Evolutionary conservation across 1,140 invertebrate genomes (phyloP), one percentile per base, ranked within the genome.

Genomic region (Eubasilissa regina): DNA sequence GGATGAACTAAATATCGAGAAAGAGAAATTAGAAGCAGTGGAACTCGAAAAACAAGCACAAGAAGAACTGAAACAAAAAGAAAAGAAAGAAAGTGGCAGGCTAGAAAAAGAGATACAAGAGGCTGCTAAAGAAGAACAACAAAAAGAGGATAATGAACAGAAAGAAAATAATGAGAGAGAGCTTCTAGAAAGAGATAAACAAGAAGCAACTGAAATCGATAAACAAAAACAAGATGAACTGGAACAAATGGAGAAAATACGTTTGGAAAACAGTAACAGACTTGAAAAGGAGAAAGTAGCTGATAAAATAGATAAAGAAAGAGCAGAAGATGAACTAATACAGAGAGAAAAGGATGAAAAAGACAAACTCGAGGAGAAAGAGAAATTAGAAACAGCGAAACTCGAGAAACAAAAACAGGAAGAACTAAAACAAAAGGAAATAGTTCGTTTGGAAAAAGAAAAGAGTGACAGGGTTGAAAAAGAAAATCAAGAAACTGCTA

Each of bases 181-280:
- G 43, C 44, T 15, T 64, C 53, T 56, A 3, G 15, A 64, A 75
- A 80, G 75, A 73, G 80, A 75, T 82, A 35, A 35, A 13, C 19
- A 56, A 44, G 15, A 73, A 45, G 64, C 77, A 51, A 19, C 35
- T 48, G 56, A 77, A 53, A 62, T 43, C 53, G 47, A 80, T 79
- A 85, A 88, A 80, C 82, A 13, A 17, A 44, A 77, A 75, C n/a
- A 80, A 80, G 68, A 82, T 48, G 64, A 15, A 9, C 17, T 45
- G 8, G 48, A 73, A 53, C 0, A 55, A 19, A 11, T 35, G 0
- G 47, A 56, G n/a, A 75, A 68, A 21, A n/a, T n/a, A n/a, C n/a
- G n/a, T n/a, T n/a, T 21, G 25, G 19, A 66, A 72, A 81, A 83
- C 55, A 76, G 83, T 72, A 80, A 53, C 74, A 80, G 81, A 72